These are phyloP conservation scores for Abramis brama DNA, from an alignment of 2,113 vertebrate species.

Conservation along the genomic window DNA sequence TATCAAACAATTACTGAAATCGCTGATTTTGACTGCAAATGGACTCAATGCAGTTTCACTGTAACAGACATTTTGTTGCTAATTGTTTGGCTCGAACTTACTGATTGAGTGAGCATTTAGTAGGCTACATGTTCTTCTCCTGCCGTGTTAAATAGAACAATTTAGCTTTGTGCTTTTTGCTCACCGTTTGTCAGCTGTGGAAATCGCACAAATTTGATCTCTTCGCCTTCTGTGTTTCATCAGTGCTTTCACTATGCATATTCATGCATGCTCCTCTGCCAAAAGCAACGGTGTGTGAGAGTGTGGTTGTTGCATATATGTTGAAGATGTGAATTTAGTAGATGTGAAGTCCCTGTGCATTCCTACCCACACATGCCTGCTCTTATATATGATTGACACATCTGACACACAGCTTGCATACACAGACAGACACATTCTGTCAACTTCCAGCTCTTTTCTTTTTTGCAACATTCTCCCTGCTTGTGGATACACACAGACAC, in stretches of 20 bases:
- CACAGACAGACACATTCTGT: neutral
- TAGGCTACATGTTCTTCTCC: conserved; percentile 13
- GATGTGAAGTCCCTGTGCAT: conserved; percentile 13
- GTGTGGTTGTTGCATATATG: neutral
- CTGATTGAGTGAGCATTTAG: conserved; percentile 25
- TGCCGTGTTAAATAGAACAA: conserved; percentile 22
- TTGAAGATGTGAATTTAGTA: conserved; percentile 2
- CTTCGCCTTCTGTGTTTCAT: conserved; percentile 34
- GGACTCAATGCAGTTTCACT: neutral
- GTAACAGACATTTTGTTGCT: neutral
- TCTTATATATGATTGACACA: conserved; percentile 39
- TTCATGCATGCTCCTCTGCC: conserved; percentile 5
- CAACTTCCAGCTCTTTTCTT: neutral
- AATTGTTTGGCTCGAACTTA: conserved; percentile 21
- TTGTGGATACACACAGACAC: conserved; percentile 63
- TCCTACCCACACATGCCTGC: conserved; percentile 9
- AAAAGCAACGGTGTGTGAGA: neutral
- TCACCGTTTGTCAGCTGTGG: conserved; percentile 59
- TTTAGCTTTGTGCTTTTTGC: conserved; percentile 33
- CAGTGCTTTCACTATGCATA: conserved; percentile 27
- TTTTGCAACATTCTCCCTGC: conserved; percentile 22
- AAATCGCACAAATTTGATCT: conserved; percentile 48
- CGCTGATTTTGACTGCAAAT: conserved; percentile 18
- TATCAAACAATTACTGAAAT: conserved; percentile 19
- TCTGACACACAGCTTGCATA: conserved; percentile 22